These are phyloP conservation scores for Florisuga fusca DNA, from an alignment of 2,797 vertebrate species.

Conservation along the genomic window DNA sequence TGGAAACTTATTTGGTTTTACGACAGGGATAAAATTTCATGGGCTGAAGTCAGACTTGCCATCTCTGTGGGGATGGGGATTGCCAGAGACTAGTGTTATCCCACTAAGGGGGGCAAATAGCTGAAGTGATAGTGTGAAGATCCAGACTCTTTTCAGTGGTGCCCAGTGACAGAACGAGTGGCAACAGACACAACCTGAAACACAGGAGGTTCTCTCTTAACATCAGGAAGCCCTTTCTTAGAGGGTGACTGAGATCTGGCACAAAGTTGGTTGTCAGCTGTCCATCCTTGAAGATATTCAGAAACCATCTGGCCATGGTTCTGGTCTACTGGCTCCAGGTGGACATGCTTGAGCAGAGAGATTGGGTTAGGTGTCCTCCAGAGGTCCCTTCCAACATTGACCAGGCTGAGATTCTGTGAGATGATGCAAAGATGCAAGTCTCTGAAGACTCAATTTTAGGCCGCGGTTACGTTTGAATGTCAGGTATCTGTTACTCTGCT, in stretches of 20 bases:
- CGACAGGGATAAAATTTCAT: accelerated
- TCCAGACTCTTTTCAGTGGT: neutral
- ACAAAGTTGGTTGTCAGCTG: neutral
- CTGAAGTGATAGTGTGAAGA: neutral
- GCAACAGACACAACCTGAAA: neutral
- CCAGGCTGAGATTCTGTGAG: neutral
- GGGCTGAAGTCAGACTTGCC: neutral
- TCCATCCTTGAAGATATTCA: neutral
- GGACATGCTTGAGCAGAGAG: neutral
- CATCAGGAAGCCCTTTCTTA: neutral
- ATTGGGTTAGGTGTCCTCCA: neutral
- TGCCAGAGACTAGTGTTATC: neutral
- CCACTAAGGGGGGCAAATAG: neutral
- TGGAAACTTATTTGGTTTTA: neutral
- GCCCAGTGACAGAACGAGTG: neutral
- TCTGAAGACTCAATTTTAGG: neutral
- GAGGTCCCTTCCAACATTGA: neutral
- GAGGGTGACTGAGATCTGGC: neutral
- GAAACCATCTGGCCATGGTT: neutral
- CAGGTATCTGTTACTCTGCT: neutral
- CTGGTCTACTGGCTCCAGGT: neutral
- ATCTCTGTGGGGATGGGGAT: neutral
- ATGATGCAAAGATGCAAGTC: neutral
- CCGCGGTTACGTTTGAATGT: neutral
- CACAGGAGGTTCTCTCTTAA: neutral